Evolutionary conservation across 2,113 vertebrate species (phyloP), one percentile per base, ranked within the genome.

Genomic region (Xenopus tropicalis): DNA sequence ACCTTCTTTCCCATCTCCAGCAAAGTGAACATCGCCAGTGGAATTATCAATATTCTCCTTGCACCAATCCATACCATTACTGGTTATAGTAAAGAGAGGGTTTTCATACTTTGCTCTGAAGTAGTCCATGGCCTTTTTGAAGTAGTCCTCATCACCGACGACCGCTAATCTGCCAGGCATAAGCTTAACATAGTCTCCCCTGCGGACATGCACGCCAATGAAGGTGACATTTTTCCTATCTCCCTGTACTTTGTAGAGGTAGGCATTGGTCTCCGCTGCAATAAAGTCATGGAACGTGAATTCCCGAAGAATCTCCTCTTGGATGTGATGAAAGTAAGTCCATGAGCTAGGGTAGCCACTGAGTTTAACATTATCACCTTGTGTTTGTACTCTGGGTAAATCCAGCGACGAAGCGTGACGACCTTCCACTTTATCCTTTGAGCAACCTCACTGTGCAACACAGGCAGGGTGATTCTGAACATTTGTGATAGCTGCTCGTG

Each of bases 31-130:
- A 0, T 86, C 84, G 0, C 86, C 85, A 0, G 0, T 62, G 6
- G 84, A 87, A 3, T 77, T 13, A 61, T 84, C 46, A 0, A 86
- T 80, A 42, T 88, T 86, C 0, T 82, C 2, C 21, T 13, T 58
- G 63, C 87, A 88, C 88, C 86, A 88, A 0, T 52, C 7, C 84
- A 88, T 87, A 44, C 79, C 83, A 0, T 87, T 85, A 72, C 87
- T 89, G 69, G 74, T 72, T 37, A 87, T 81, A 71, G 85, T 80
- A 3, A 88, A 88, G n/a, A 88, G 2, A 0, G 78, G 78, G 17
- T 72, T 78, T 11, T 51, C 1, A 12, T 89, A 59, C 1, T 80
- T 75, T 0, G 64, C 71, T 61, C 80, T 80, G 57, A 87, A 88
- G 74, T 87, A 86, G 66, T 79, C 70, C 81, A 85, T 85, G 69